A percentile compares a stretch with the other conserved stretches of the same genome.
These are phyloP conservation scores for Andricus grossulariae DNA, from an alignment of 1,140 invertebrate genomes.

Conservation along the genomic window DNA sequence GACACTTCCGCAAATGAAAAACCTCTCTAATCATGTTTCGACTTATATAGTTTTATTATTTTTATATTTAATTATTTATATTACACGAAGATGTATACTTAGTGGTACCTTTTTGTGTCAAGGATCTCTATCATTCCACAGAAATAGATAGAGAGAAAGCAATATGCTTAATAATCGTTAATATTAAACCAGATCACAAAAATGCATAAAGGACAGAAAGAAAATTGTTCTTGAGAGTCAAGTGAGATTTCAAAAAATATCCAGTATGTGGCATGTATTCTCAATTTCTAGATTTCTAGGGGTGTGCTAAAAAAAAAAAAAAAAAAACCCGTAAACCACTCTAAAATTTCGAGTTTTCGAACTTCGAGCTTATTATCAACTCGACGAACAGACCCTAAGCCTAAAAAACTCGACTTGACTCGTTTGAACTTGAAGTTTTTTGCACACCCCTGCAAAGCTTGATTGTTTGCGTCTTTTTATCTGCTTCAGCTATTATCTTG, in stretches of 20 bases:
- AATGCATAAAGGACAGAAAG: slow-evolving; percentile 45
- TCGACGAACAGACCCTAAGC: too few species aligned
- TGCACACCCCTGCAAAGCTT: neutral
- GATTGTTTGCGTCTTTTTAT: neutral
- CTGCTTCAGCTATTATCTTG: slow-evolving; percentile 9
- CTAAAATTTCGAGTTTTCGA: too few species aligned
- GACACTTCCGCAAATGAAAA: neutral
- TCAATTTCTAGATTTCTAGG: too few species aligned
- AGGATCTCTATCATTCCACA: slow-evolving; percentile 54
- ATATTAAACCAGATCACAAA: slow-evolving; percentile 66
- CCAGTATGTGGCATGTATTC: neutral
- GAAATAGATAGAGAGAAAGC: slow-evolving; percentile 63
- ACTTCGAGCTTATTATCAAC: too few species aligned
- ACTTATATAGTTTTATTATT: slow-evolving; percentile 63
- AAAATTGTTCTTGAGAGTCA: slow-evolving; percentile 43
- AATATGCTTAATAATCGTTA: slow-evolving; percentile 56
- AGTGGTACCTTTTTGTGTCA: slow-evolving; percentile 58
- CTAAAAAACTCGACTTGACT: too few species aligned
- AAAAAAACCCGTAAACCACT: too few species aligned
- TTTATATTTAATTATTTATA: slow-evolving; percentile 61
- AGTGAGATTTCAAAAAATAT: slow-evolving; percentile 33
- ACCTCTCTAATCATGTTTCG: slow-evolving; percentile 34
- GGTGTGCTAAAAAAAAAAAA: too few species aligned
- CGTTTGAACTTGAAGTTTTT: too few species aligned
- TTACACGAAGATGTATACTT: slow-evolving; percentile 70